Percentiles rank a stretch among this genome's conserved stretches.
These are phyloP conservation scores for Latrodectus hesperus DNA, from an alignment of 2,888 invertebrate genomes.

Conservation along the genomic window DNA sequence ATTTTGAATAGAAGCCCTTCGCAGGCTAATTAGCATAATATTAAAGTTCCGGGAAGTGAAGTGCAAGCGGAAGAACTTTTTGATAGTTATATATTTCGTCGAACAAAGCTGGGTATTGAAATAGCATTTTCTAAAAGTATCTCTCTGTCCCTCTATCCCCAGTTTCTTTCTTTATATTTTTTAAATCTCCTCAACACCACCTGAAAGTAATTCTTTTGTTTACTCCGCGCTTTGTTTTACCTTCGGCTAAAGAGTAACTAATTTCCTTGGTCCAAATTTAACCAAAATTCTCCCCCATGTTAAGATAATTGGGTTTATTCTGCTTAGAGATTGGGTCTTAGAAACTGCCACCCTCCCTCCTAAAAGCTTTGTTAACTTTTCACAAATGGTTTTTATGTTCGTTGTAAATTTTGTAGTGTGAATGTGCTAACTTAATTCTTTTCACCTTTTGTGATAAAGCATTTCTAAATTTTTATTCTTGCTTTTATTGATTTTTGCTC, in stretches of 20 bases:
- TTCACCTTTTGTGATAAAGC: no score
- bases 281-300: not conserved
- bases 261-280: slow-evolving; percentile 4
- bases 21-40: slow-evolving; percentile 63
- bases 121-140: slow-evolving; percentile 28
- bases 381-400: no score
- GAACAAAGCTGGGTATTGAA: slow-evolving; percentile 38
- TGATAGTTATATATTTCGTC: slow-evolving; percentile 17
- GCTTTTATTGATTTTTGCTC: no score
- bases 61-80: slow-evolving; percentile 21
- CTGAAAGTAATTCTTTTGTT: slow-evolving; percentile 44
- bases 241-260: not conserved
- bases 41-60: slow-evolving; percentile 53
- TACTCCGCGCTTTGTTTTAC: slow-evolving; percentile 18
- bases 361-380: no score
- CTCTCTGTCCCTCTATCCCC: not conserved
- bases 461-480: no score
- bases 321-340: no score
- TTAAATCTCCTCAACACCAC: not conserved
- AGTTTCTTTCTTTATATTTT: slow-evolving; percentile 10
- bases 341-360: no score
- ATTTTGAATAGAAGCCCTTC: slow-evolving; percentile 37
- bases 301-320: slow-evolving; percentile 2
- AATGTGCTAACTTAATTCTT: no score
- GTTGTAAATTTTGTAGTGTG: no score